Conservation (phyloP, 2,113 vertebrate genomes). For the Malurus elegans region DNA sequence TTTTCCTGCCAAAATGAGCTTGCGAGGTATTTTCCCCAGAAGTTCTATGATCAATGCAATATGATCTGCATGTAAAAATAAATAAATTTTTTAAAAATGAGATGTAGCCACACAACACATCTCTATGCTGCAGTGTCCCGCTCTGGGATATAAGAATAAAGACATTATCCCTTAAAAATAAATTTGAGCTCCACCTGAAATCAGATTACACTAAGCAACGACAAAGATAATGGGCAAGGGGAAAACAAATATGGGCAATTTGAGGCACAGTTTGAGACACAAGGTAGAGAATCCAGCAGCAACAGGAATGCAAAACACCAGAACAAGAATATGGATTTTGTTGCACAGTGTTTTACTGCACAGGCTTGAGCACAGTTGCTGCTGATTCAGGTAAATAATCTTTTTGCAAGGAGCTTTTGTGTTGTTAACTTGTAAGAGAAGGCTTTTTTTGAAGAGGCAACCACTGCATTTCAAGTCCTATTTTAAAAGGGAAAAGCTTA, state of each 20-base stretch:
- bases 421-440: neutral
- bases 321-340: neutral
- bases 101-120: constrained; percentile 33
- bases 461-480: neutral
- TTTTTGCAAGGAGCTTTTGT: neutral
- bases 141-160: neutral
- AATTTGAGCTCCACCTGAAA: neutral
- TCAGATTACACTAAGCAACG: neutral
- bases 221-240: neutral
- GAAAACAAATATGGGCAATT: neutral
- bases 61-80: constrained; percentile 82
- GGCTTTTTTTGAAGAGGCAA: neutral
- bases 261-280: neutral
- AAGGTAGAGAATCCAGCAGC: neutral
- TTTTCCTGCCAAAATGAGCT: constrained; percentile 92
- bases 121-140: neutral
- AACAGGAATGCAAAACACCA: neutral
- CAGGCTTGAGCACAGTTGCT: neutral
- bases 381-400: neutral
- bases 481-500: neutral
- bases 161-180: neutral
- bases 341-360: neutral
- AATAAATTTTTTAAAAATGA: constrained; percentile 34
- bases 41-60: constrained; percentile 98
- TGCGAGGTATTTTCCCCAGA: constrained; percentile 94